Conservation (phyloP, 2,113 vertebrate species). For the Paralichthys olivaceus region DNA sequence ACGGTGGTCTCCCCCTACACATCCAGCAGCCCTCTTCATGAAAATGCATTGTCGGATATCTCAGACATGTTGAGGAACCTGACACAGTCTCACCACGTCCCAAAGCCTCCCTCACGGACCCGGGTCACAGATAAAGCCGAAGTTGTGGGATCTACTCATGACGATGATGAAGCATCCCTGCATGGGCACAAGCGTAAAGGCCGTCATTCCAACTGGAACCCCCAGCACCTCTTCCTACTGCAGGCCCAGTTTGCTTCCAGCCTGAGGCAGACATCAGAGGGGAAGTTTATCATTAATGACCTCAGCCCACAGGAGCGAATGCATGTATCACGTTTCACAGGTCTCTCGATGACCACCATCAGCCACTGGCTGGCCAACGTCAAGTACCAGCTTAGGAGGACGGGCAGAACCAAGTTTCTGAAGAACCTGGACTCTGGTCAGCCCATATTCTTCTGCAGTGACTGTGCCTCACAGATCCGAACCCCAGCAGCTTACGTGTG, state of each 20-base stretch:
- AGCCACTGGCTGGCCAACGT: slow-evolving; percentile 99
- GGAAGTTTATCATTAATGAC: slow-evolving; percentile 96
- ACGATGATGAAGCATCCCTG: slow-evolving; percentile 90
- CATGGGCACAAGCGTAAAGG: slow-evolving; percentile 95
- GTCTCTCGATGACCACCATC: slow-evolving; percentile 99
- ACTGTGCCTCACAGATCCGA: slow-evolving; percentile 97
- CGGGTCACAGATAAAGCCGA: slow-evolving; percentile 90
- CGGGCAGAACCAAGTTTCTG: slow-evolving; percentile 98
- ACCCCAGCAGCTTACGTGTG: slow-evolving; percentile 96
- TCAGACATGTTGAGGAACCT: slow-evolving; percentile 99
- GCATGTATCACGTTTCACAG: slow-evolving; percentile 97
- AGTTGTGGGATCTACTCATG: slow-evolving; percentile 88
- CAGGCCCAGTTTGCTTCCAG: slow-evolving; percentile 98
- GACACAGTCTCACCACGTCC: slow-evolving; percentile 90
- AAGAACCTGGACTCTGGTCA: slow-evolving; percentile 98
- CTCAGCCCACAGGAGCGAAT: slow-evolving; percentile 98
- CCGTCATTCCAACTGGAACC: slow-evolving; percentile 99
- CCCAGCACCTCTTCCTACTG: slow-evolving; percentile 97
- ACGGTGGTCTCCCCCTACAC: slow-evolving; percentile 92
- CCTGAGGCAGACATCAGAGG: slow-evolving; percentile 93
- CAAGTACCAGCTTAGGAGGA: slow-evolving; percentile 98
- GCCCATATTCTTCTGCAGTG: slow-evolving; percentile 98
- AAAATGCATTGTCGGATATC: slow-evolving; percentile 98
- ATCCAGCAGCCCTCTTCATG: slow-evolving; percentile 93
- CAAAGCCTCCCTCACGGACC: slow-evolving; percentile 90